Conservation (phyloP, 2,797 vertebrate genomes). For the Neoniphon sammara region DNA sequence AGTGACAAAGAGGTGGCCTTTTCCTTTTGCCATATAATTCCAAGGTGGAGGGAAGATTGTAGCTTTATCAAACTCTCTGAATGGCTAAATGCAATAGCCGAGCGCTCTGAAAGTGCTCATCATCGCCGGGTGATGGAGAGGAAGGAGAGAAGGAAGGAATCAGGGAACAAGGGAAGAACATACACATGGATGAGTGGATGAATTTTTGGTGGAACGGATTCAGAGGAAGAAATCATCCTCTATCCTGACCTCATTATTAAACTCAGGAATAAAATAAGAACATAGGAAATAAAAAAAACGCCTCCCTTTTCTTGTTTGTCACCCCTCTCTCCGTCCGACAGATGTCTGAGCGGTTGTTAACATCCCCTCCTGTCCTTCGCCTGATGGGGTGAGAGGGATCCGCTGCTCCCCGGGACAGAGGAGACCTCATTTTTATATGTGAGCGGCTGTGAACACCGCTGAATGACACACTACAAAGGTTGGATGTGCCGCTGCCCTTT, state of each 20-base stretch:
- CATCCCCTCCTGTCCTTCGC: conserved; percentile 50
- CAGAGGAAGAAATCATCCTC: not conserved
- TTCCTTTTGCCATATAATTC: conserved; percentile 73
- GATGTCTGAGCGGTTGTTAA: conserved; percentile 72
- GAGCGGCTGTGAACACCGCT: conserved; percentile 82
- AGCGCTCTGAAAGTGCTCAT: conserved; percentile 63
- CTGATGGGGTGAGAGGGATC: conserved; percentile 76
- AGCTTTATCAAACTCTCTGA: conserved; percentile 74
- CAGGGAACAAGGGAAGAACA: not conserved
- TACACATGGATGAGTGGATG: too few relatives aligned
- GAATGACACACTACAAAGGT: conserved; percentile 88
- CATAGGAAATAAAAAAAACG: not conserved
- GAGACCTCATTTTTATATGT: conserved; percentile 82
- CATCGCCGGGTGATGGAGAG: conserved; percentile 44
- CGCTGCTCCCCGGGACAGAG: conserved; percentile 75
- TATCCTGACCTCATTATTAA: not conserved
- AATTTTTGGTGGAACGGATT: not conserved
- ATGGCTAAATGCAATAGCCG: conserved; percentile 63
- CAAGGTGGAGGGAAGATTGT: conserved; percentile 32
- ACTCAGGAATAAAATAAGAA: not conserved
- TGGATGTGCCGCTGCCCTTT: conserved; percentile 86
- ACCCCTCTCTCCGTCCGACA: conserved; percentile 39
- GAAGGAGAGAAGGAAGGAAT: not conserved
- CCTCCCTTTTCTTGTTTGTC: conserved; percentile 27
- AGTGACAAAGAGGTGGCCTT: conserved; percentile 81